Evolutionary conservation across 2,113 vertebrate genomes (phyloP), one percentile per base, ranked within the genome.

Genomic region (Psilopogon haemacephalus): DNA sequence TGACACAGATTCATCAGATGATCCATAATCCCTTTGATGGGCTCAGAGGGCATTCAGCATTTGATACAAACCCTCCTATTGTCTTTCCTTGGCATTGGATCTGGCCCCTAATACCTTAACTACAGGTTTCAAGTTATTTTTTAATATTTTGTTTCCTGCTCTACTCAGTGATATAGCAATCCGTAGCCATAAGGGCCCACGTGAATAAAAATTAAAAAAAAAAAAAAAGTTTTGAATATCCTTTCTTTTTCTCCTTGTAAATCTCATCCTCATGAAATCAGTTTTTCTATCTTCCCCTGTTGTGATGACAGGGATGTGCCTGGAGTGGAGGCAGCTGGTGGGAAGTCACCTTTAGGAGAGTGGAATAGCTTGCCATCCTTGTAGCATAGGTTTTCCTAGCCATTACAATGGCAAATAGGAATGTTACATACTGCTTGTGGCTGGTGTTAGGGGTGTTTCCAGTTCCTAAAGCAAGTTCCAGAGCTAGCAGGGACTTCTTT

Each of bases 21-120:
- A 72, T 80, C 48, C 42, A 30, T 94, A 95, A 96, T 96, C 87
- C 94, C 82, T 95, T 89, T 94, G 91, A 95, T 77, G 85, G 89
- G 84, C 89, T 93, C 89, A 94, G 86, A 87, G 78, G 67, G 60
- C 75, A 85, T 96, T 96, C 87, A 94, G 48, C 58, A 32, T 88
- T 88, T 86, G 91, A 91, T 91, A 85, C 59, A 96, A 95, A 89
- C 78, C 75, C 64, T 80, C 68, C 72, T 54, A 85, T 94, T 95
- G 64, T 94, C 68, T 85, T 93, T 68, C 10, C n/a, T 60, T 92
- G 87, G 71, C 87, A 89, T 8, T 83, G 84, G 74, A 85, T 87
- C 78, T 91, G 87, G 64, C 32, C 46, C 23, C 75, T 93, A 87
- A 95, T 85, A 71, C 91, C 72, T 72, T 77, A 85, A 86, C 68